phyloP scores from a whole-genome alignment of 2,888 invertebrate species.

The Drosophila colorata region DNA sequence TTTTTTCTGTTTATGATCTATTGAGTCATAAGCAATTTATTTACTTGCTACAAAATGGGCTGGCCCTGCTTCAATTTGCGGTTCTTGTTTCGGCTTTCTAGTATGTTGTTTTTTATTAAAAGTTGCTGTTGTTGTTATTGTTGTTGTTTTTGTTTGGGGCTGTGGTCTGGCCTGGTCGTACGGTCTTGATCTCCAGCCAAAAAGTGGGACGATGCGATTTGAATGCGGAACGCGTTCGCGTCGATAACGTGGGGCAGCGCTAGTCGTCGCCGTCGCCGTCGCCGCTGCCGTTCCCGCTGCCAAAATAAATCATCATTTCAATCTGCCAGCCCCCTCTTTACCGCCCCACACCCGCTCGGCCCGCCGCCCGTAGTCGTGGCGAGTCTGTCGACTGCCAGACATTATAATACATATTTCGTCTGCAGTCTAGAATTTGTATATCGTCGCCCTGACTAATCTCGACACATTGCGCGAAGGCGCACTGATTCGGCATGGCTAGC shows the following conservation, averaged over 20 bases:
- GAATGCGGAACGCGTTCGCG: conserved; percentile 75
- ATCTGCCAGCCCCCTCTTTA: conserved; percentile 39
- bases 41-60: conserved; percentile 26
- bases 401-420: conserved; percentile 73
- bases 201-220: conserved; percentile 73
- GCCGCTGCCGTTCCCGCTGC: conserved; percentile 52
- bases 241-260: conserved; percentile 32
- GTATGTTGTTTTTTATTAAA: conserved; percentile 3
- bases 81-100: conserved; percentile 25
- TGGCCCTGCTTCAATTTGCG: conserved; percentile 39
- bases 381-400: conserved; percentile 70
- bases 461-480: conserved; percentile 38
- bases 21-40: conserved; percentile 50
- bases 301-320: conserved; percentile 79
- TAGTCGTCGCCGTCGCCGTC: conserved; percentile 20
- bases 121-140: conserved; percentile 1
- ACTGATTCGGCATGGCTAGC: conserved; percentile 23
- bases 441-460: conserved; percentile 69
- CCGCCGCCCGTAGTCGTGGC: conserved; percentile 23
- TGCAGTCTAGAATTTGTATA: conserved; percentile 63
- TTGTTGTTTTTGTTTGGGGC: background rate
- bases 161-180: conserved; percentile 5
- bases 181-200: conserved; percentile 67
- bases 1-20: conserved; percentile 17
- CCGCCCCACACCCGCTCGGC: conserved; percentile 3